phyloP scores from a whole-genome alignment of 1,140 invertebrate genomes.

The Colletes gigas region DNA sequence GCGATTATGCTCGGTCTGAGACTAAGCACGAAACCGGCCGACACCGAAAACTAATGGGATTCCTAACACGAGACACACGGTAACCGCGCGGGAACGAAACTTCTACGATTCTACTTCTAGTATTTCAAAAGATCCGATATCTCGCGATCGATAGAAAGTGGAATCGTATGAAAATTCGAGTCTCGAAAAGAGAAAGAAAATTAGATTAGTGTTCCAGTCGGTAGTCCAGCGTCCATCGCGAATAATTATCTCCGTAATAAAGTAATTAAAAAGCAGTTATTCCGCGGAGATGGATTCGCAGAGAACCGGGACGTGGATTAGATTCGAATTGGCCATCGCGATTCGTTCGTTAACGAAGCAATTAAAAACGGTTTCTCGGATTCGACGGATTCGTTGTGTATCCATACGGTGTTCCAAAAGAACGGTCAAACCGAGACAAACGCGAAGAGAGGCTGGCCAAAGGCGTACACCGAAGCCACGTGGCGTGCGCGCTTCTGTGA shows the following conservation, averaged over 20 bases:
- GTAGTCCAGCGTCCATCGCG: background rate
- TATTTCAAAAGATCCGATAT: no score
- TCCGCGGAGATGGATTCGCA: background rate
- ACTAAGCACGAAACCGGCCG: constrained; percentile 8
- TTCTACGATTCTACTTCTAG: no score
- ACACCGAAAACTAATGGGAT: background rate
- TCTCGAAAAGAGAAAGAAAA: background rate
- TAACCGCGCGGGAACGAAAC: no score
- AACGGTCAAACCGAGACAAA: constrained; percentile 17
- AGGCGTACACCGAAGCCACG: constrained; percentile 72
- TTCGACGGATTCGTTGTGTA: background rate
- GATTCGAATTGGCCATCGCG: background rate
- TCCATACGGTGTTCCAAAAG: background rate
- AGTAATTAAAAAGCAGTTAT: constrained; percentile 1
- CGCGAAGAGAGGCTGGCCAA: constrained; percentile 56
- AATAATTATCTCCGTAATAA: background rate
- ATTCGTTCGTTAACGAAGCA: background rate
- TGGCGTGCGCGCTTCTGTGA: constrained; percentile 78
- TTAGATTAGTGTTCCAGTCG: background rate
- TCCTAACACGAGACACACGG: background rate
- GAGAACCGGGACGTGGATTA: background rate
- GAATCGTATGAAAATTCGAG: no score
- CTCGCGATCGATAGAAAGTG: no score
- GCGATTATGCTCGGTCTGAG: background rate
- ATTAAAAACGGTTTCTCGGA: constrained; percentile 17